A percentile compares a stretch with the other conserved stretches of the same genome.
Conservation (phyloP, 2,113 vertebrate genomes). For the Suricata suricatta region DNA sequence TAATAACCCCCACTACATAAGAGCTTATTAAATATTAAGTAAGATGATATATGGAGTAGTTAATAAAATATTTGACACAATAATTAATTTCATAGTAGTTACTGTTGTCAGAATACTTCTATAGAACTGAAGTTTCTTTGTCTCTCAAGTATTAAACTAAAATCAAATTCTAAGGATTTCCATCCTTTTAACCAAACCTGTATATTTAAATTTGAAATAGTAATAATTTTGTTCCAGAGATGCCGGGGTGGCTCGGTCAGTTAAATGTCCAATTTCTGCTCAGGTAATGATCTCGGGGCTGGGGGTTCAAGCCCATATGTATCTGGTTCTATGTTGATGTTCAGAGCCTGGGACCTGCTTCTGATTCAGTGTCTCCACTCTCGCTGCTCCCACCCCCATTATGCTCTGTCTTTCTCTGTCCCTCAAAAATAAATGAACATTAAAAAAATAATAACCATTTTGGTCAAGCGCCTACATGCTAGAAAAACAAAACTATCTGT, state of each 20-base stretch:
- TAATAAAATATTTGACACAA: background rate
- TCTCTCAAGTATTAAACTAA: background rate
- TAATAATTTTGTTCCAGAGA: background rate
- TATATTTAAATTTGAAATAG: background rate
- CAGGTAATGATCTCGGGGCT: too few relatives aligned
- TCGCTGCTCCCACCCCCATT: too few relatives aligned
- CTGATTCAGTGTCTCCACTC: too few relatives aligned
- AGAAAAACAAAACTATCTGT: background rate
- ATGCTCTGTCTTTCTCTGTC: too few relatives aligned
- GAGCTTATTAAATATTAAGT: background rate
- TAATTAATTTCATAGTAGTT: background rate
- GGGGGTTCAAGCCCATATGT: too few relatives aligned
- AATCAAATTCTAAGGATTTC: background rate
- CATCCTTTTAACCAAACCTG: background rate
- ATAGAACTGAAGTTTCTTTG: background rate
- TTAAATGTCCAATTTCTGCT: too few relatives aligned
- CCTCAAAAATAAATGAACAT: too few relatives aligned
- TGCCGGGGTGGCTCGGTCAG: too few relatives aligned
- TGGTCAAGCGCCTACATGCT: background rate
- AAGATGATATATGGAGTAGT: background rate
- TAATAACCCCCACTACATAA: background rate
- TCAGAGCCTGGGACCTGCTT: too few relatives aligned
- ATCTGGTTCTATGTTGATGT: too few relatives aligned
- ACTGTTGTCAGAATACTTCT: background rate
- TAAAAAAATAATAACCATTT: background rate